Percentiles rank a stretch among this genome's conserved stretches.
phyloP scores from a whole-genome alignment of 2,113 vertebrate genomes.

The Ochotona princeps region DNA sequence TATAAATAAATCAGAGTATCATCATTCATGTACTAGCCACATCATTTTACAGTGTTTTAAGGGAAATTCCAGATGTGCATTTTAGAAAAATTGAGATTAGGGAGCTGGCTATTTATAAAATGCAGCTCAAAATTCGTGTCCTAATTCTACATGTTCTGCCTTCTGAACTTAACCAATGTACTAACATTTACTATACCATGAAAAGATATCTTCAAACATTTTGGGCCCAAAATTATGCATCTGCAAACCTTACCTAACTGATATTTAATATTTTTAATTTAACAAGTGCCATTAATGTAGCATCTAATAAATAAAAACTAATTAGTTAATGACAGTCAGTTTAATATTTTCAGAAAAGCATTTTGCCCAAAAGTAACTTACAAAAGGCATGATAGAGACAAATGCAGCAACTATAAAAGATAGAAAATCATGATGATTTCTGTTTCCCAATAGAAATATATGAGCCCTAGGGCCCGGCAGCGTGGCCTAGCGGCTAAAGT shows the following conservation, averaged over 20 bases:
- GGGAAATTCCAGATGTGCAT: neutral
- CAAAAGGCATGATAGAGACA: neutral
- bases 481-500: too few species aligned
- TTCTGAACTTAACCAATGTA: neutral
- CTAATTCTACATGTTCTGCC: neutral
- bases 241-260: neutral
- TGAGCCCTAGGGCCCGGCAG: too few species aligned
- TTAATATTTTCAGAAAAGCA: neutral
- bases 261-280: slow-evolving; percentile 6
- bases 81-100: neutral
- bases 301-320: neutral
- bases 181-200: neutral
- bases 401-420: neutral
- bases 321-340: neutral
- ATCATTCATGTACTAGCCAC: neutral
- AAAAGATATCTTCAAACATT: neutral
- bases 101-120: neutral
- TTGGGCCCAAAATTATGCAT: neutral
- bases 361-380: neutral
- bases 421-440: neutral
- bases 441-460: neutral
- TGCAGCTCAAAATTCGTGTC: neutral
- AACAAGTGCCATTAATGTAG: neutral
- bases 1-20: neutral
- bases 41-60: slow-evolving; percentile 8